Evolutionary conservation across 2,797 vertebrate genomes (phyloP), one percentile per base, ranked within the genome.

Genomic region (Chrysocyon brachyurus): DNA sequence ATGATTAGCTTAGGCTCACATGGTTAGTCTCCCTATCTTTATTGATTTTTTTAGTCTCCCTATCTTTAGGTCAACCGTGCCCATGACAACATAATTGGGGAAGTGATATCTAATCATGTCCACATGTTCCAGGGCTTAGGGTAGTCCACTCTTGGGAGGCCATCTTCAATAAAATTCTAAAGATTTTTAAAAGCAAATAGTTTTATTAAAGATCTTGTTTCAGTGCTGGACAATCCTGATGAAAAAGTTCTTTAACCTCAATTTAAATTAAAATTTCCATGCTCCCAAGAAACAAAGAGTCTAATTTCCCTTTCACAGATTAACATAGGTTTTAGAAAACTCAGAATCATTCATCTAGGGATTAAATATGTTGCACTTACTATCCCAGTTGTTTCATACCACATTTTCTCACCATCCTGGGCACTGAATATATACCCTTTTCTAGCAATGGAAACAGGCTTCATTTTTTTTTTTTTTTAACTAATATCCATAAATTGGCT

Each of bases 181-280:
- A 78, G 28, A 54, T 78, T 54, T 78, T 54, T 78, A 56, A 86
- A 93, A 79, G 33, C 21, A 46, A 61, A 12, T 54, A 56, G 22
- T 57, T 54, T 79, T 73, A 61, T 61, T 21, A 46, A 57, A 56
- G 49, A 63, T 52, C 9, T 36, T 85, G 28, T 68, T 54, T 84
- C 49, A 63, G n/a, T 54, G 33, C 77, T 68, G 3, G 12, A 49
- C 12, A 83, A 88, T 14, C 5, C 40, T 87, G 56, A 72, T 1
- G 72, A 19, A 77, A 91, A 75, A 33, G 46, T 68, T 82, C n/a
- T 82, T 83, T 68, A 68, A 83, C 75, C 14, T 36, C 6, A 66
- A 26, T 14, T 85, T 31, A 94, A 88, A 68, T 28, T 84, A 49
- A 88, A 63, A 92, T 84, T 88, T 91, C 77, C 82, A 75, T 21